These are phyloP conservation scores for Cherax quadricarinatus DNA, from an alignment of 1,140 invertebrate species.

Conservation along the genomic window DNA sequence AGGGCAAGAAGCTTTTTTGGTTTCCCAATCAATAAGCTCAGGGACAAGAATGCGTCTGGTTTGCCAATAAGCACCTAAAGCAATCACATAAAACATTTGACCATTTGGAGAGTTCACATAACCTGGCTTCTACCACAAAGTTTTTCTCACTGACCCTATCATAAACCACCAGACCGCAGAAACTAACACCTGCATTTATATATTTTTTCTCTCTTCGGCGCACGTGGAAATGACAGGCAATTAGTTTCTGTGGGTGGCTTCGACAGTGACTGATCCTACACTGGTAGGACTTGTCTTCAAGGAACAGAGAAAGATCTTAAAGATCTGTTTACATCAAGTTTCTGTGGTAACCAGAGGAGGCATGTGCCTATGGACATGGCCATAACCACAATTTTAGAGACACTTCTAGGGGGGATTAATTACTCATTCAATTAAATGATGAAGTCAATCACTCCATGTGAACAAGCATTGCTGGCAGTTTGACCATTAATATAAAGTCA, in stretches of 20 bases:
- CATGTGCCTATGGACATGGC: not conserved
- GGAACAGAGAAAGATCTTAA: not conserved
- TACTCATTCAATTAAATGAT: not conserved
- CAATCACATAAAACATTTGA: constrained; percentile 39
- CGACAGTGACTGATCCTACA: not conserved
- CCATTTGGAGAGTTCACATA: not conserved
- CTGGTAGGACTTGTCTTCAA: too few relatives aligned
- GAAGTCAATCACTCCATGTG: constrained; percentile 41
- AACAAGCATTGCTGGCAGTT: constrained; percentile 48
- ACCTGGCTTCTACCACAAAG: not conserved
- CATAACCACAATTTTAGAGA: constrained; percentile 13
- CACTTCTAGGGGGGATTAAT: constrained; percentile 4
- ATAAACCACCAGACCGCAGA: not conserved
- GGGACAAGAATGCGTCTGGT: constrained; percentile 44
- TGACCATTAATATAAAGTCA: constrained; percentile 15
- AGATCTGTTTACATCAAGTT: not conserved
- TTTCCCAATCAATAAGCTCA: constrained; percentile 41
- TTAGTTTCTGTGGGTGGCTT: not conserved
- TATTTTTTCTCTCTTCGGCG: constrained; percentile 46
- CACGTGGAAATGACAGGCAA: constrained; percentile 24
- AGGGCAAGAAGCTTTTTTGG: not conserved
- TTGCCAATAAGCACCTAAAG: constrained; percentile 66
- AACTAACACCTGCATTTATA: not conserved
- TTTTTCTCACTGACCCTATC: not conserved
- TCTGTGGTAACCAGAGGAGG: not conserved